A percentile compares a stretch with the other conserved stretches of the same genome.
These are phyloP conservation scores for Tor tambroides DNA, from an alignment of 2,113 vertebrate genomes.

Conservation along the genomic window DNA sequence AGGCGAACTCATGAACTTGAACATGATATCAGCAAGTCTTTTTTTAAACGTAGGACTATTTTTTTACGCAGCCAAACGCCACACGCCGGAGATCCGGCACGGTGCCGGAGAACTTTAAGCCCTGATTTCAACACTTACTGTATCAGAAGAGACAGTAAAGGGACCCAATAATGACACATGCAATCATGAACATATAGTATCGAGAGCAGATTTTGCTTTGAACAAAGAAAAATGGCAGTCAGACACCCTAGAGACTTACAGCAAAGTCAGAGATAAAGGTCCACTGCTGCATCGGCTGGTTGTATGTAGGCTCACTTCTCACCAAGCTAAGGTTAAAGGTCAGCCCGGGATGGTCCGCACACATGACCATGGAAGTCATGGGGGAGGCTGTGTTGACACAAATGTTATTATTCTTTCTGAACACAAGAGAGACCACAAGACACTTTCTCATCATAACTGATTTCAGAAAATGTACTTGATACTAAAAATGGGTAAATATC, in stretches of 20 bases:
- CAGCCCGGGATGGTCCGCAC: conserved; percentile 77
- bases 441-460: neutral
- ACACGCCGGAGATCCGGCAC: too few species aligned
- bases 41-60: too few species aligned
- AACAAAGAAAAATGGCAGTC: neutral
- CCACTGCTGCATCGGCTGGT: conserved; percentile 84
- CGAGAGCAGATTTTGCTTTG: neutral
- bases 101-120: too few species aligned
- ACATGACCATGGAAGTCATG: conserved; percentile 78
- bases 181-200: neutral
- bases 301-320: conserved; percentile 78
- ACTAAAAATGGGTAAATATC: neutral
- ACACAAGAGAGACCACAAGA: neutral
- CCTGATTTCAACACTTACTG: neutral
- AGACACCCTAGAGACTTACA: conserved; percentile 69
- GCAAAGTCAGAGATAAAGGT: conserved; percentile 85
- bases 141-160: neutral
- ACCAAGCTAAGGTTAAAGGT: conserved; percentile 81
- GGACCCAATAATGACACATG: neutral
- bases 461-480: neutral
- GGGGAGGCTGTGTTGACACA: conserved; percentile 71
- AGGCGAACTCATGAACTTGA: too few species aligned
- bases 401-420: neutral
- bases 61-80: too few species aligned
- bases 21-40: too few species aligned